These are phyloP conservation scores for Sternotherus odoratus DNA, from an alignment of 2,797 vertebrate species.

Conservation along the genomic window DNA sequence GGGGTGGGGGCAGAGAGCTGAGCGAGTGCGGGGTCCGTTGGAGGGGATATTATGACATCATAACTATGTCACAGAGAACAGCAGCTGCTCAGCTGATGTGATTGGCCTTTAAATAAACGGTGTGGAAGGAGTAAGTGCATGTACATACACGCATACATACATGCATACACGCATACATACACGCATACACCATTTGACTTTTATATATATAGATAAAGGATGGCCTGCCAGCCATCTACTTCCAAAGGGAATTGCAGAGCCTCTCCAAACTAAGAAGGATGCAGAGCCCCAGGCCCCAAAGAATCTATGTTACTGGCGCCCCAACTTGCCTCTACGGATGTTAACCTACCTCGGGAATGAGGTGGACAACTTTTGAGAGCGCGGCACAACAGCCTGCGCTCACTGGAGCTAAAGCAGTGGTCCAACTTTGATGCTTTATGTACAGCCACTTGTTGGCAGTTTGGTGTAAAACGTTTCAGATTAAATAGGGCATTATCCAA, in stretches of 20 bases:
- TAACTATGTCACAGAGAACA: too few relatives aligned
- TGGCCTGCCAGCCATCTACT: background rate
- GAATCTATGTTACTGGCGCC: background rate
- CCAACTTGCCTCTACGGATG: background rate
- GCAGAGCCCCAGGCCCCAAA: background rate
- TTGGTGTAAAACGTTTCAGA: background rate
- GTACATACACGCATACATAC: too few relatives aligned
- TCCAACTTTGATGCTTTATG: background rate
- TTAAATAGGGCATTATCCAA: background rate
- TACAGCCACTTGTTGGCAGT: background rate
- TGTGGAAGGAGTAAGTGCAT: too few relatives aligned
- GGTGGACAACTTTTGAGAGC: background rate
- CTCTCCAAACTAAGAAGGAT: background rate
- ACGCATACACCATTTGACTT: too few relatives aligned
- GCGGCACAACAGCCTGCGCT: background rate
- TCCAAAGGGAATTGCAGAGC: background rate
- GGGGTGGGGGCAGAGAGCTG: too few relatives aligned
- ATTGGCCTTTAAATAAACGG: too few relatives aligned
- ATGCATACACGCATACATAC: too few relatives aligned
- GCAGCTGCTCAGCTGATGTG: too few relatives aligned
- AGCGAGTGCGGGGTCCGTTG: too few relatives aligned
- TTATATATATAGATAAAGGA: background rate
- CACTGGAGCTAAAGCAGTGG: background rate
- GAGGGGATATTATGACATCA: too few relatives aligned
- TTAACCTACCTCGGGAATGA: background rate